Conservation (phyloP, 2,888 invertebrate genomes). For the Sylvicola cinctus region DNA sequence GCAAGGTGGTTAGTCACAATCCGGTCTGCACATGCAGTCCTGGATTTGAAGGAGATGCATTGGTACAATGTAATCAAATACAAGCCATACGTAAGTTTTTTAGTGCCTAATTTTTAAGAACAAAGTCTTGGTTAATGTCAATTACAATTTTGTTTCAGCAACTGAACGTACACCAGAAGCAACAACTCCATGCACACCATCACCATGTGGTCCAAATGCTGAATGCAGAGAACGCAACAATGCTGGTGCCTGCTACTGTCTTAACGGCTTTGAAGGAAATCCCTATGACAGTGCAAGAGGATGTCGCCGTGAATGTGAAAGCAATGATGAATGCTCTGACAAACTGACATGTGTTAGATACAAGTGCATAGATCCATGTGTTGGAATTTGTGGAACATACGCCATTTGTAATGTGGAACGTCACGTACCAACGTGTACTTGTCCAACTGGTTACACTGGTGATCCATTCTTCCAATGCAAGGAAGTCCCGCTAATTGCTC, state of each 20-base stretch:
- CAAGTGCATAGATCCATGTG: slow-evolving; percentile 71
- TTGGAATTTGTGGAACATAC: slow-evolving; percentile 59
- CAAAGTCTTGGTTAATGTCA: no score
- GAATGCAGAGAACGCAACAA: slow-evolving; percentile 65
- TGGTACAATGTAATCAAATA: slow-evolving; percentile 28
- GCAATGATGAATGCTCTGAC: slow-evolving; percentile 51
- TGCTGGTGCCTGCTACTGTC: slow-evolving; percentile 69
- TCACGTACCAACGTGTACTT: slow-evolving; percentile 59
- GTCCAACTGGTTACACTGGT: slow-evolving; percentile 53
- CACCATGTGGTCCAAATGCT: slow-evolving; percentile 70
- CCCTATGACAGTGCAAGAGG: slow-evolving; percentile 49
- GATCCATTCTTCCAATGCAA: slow-evolving; percentile 65
- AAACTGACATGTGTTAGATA: slow-evolving; percentile 56
- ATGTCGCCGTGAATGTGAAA: slow-evolving; percentile 56
- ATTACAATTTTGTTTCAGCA: slow-evolving; percentile 29
- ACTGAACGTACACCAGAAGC: slow-evolving; percentile 21
- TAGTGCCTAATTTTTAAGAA: slow-evolving; percentile 1
- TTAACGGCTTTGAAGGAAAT: slow-evolving; percentile 58
- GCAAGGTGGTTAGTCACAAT: slow-evolving; percentile 66
- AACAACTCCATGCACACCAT: slow-evolving; percentile 57
- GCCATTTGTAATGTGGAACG: slow-evolving; percentile 61
- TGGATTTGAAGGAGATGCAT: slow-evolving; percentile 65
- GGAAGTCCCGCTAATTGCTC: slow-evolving; percentile 28
- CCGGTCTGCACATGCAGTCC: slow-evolving; percentile 63
- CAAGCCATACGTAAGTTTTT: slow-evolving; percentile 13